A percentile compares a stretch with the other conserved stretches of the same genome.
phyloP scores from a whole-genome alignment of 2,888 invertebrate species.

The Ectemnius continuus region DNA sequence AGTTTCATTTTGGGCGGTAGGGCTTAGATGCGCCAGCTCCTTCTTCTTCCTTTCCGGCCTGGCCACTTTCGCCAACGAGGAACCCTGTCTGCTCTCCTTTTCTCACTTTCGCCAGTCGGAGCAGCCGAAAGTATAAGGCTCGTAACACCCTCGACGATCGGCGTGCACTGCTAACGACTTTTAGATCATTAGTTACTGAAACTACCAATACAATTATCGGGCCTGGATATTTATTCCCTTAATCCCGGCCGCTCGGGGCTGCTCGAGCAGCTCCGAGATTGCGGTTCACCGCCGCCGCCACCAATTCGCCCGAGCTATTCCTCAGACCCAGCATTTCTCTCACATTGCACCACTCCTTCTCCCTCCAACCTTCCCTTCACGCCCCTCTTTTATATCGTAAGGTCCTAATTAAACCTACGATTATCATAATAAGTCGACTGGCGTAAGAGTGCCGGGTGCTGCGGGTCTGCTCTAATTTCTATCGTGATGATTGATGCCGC shows the following conservation, averaged over 20 bases:
- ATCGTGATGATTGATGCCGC: constrained; percentile 47
- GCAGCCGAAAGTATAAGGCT: constrained; percentile 58
- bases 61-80: not conserved
- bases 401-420: constrained; percentile 56
- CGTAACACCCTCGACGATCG: constrained; percentile 61
- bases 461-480: not conserved
- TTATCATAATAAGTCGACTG: constrained; percentile 53
- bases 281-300: constrained; percentile 51
- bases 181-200: constrained; percentile 78
- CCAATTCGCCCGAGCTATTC: constrained; percentile 62
- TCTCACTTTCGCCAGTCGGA: constrained; percentile 6
- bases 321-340: constrained; percentile 31
- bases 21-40: constrained; percentile 20
- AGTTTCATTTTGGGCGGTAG: constrained; percentile 66
- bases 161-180: constrained; percentile 74
- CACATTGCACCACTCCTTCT: constrained; percentile 15
- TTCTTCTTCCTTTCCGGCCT: not conserved
- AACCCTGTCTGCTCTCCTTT: not conserved
- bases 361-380: constrained; percentile 20
- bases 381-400: constrained; percentile 41
- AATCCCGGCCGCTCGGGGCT: constrained; percentile 67
- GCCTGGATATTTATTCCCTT: constrained; percentile 75
- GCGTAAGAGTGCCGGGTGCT: constrained; percentile 5
- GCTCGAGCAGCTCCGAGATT: constrained; percentile 60
- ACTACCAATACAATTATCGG: constrained; percentile 78